phyloP scores from a whole-genome alignment of 2,797 vertebrate species.

The Rhabdomys pumilio region DNA sequence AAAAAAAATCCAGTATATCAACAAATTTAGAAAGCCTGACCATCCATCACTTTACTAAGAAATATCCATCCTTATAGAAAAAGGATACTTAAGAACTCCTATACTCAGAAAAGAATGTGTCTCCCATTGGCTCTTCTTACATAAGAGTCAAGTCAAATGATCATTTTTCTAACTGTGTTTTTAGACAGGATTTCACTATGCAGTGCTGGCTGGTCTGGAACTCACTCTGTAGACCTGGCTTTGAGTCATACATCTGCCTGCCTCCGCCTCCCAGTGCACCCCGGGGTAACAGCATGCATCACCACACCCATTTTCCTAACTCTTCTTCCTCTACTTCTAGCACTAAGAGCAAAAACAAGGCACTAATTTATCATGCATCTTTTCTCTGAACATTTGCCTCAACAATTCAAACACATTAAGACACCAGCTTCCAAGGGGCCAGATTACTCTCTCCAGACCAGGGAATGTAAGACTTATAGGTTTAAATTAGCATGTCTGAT shows the following conservation, averaged over 20 bases:
- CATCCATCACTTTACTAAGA: conserved; percentile 1
- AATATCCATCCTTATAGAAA: neutral
- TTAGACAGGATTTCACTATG: neutral
- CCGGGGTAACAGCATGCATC: neutral
- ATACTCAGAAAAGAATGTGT: neutral
- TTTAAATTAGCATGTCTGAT: neutral
- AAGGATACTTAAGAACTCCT: neutral
- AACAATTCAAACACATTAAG: conserved; percentile 22
- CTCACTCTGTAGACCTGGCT: neutral
- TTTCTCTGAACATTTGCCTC: neutral
- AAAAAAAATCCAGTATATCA: neutral
- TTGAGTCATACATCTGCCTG: no score
- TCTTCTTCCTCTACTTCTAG: neutral
- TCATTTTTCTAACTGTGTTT: neutral
- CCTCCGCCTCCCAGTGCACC: neutral
- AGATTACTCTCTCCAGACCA: neutral
- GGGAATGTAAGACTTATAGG: neutral
- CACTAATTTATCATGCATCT: neutral
- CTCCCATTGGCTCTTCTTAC: neutral
- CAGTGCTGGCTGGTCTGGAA: neutral
- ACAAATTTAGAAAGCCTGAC: neutral
- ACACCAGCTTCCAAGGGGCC: neutral
- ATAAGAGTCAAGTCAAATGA: conserved; percentile 53
- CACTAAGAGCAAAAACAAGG: neutral
- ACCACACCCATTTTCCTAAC: neutral